phyloP scores from a whole-genome alignment of 2,113 vertebrate species.

The Charina bottae region DNA sequence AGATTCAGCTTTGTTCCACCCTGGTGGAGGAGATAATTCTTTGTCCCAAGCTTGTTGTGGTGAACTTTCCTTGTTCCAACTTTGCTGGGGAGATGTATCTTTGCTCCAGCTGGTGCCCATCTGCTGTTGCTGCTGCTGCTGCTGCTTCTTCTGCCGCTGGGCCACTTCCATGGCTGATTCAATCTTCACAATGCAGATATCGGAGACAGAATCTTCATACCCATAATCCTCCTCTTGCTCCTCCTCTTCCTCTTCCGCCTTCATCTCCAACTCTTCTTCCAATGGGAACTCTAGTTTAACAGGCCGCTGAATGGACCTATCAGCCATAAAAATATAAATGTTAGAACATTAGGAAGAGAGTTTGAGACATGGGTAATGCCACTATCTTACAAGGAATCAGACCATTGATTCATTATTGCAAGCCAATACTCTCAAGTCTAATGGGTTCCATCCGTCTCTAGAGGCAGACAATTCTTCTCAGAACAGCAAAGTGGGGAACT shows the following conservation, averaged over 20 bases:
- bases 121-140: conserved; percentile 18
- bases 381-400: neutral
- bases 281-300: conserved; percentile 64
- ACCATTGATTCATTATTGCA: neutral
- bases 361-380: conserved; percentile 1
- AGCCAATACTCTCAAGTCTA: neutral
- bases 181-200: conserved; percentile 80
- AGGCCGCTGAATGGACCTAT: conserved; percentile 31
- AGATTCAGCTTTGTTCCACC: conserved; percentile 7
- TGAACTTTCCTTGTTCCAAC: conserved; percentile 22
- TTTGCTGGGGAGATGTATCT: conserved; percentile 21
- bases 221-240: conserved; percentile 75
- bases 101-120: conserved; percentile 20
- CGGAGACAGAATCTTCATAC: conserved; percentile 71
- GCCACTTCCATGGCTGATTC: conserved; percentile 69
- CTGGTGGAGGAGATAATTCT: conserved; percentile 9
- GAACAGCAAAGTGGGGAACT: too few relatives aligned
- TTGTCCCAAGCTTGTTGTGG: conserved; percentile 32
- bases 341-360: neutral
- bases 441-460: neutral
- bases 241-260: conserved; percentile 69
- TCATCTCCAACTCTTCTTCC: conserved; percentile 69
- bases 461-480: neutral
- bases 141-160: conserved; percentile 57
- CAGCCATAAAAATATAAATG: conserved; percentile 33